Percentiles rank a stretch among this genome's conserved stretches.
These are phyloP conservation scores for Spea bombifrons DNA, from an alignment of 2,113 vertebrate genomes.

Conservation along the genomic window DNA sequence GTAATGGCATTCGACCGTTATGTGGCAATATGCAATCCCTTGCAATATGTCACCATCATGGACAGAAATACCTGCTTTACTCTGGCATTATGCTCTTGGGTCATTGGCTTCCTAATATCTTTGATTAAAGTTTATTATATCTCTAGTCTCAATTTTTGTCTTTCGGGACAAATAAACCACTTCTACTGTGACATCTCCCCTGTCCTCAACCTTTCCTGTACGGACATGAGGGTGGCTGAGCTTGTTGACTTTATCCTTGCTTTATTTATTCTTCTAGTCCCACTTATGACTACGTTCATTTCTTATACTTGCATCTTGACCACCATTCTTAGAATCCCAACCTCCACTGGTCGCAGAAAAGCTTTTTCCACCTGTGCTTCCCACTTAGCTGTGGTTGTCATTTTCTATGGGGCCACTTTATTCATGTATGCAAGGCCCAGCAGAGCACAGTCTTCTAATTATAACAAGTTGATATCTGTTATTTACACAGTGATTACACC, in stretches of 20 bases:
- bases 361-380: slow-evolving; percentile 59
- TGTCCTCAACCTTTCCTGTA: slow-evolving; percentile 58
- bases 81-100: slow-evolving; percentile 47
- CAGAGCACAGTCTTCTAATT: slow-evolving; percentile 51
- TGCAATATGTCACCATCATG: slow-evolving; percentile 48
- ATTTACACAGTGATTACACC: slow-evolving; percentile 55
- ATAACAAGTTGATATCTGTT: slow-evolving; percentile 56
- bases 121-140: slow-evolving; percentile 56
- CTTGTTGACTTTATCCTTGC: slow-evolving; percentile 55
- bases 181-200: slow-evolving; percentile 62
- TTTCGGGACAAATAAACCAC: slow-evolving; percentile 56
- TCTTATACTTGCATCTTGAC: slow-evolving; percentile 58
- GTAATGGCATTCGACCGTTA: slow-evolving; percentile 55
- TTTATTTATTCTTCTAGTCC: slow-evolving; percentile 54
- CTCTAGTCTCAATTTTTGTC: slow-evolving; percentile 53
- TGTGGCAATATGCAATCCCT: slow-evolving; percentile 50
- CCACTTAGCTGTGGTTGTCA: slow-evolving; percentile 52
- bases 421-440: slow-evolving; percentile 58
- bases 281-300: slow-evolving; percentile 51
- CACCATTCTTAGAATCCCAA: slow-evolving; percentile 52
- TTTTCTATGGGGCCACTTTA: slow-evolving; percentile 58
- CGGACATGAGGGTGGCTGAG: slow-evolving; percentile 48
- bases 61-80: slow-evolving; percentile 8
- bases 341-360: slow-evolving; percentile 48
- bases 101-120: slow-evolving; percentile 51